Base-by-base conservation (phyloP, 2,888 invertebrate species). In the Drosophila incognita region DNA sequence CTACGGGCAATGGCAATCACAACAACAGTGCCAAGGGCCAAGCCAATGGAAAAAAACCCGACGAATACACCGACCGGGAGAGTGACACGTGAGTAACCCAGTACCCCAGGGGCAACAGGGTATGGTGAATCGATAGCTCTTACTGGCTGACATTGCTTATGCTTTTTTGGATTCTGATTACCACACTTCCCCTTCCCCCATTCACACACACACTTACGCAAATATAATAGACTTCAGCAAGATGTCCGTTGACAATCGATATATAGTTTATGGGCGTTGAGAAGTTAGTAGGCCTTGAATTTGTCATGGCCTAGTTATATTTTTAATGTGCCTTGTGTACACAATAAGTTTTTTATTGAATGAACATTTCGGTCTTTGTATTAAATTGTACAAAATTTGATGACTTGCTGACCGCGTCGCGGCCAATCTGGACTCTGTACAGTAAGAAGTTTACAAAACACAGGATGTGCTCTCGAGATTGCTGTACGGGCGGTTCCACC, bases 401-500 rank as follows among this genome's bases (percentile, higher is more conserved):
- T 36, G 24, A 42, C 11, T 18, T 18, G 3, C 15, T 49, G 21
- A 24, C 2, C 21, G 10, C 33, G 36, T 15, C 21, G 21, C 42
- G 24, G 24, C 15, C 18, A 18, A 31, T 60, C 29, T 35, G n/a
- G 8, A 27, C 33, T 35, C n/a, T 57, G 53, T n/a, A 35, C 38
- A 60, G 59, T 52, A 33, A 24, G 15, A 57, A 63, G n/a, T 29
- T 29, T 8, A 2, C 33, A 48, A 24, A 10, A 27, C 1, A 4
- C 59, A 72, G 58, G 46, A 87, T 87, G 87, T 87, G 87, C 27
- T 87, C 87, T 35, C 85, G 89, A 48, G 87, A 87, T 63, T 87
- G 87, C 63, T 87, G 87, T 24, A 48, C 76, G 8, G 76, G 65
- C 3, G 58, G 59, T n/a, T 64, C 74, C 24, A 8, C 24, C 40